Base-by-base conservation (phyloP, 2,888 invertebrate species). In the Biston betularia region DNA sequence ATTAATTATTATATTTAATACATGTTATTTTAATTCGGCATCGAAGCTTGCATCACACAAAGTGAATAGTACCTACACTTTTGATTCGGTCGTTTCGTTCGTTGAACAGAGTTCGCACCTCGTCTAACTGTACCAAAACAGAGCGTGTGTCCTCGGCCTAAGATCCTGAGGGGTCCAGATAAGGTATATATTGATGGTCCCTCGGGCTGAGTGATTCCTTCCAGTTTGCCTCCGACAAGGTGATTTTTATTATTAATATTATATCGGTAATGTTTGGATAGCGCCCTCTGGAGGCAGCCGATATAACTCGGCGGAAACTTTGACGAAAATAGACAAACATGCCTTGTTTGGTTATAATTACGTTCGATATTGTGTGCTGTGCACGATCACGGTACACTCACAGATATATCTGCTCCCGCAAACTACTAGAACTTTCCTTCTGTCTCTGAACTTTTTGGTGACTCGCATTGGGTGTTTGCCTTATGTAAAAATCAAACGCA, bases 111-210 rank as follows among this genome's bases (percentile, higher is more conserved):
- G 14, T 8, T 33, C 10, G 35, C 24, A 53, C 52, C n/a, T n/a
- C 53, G 45, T 6, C 10, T 46, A 40, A 52, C 38, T 49, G 24
- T 15, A 46, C 10, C 34, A 59, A 46, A 49, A 40, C 53, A 49
- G 15, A 6, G 5, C 65, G 63, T 68, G 63, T 58, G 65, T 45
- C 52, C 69, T 52, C 38, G 50, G 38, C 63, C 45, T 48, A n/a
- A 50, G 50, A 6, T 46, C 69, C 77, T 78, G 80, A 70, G 68
- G 62, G 70, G 57, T 58, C 52, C 75, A 74, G 83, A 83, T 83
- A 83, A 83, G 79, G 73, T 69, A 75, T 69, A 77, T 83, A 84
- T 83, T 83, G 84, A 84, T 84, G 83, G 68, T 75, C 78, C 75
- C 78, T 44, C 52, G 75, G 76, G 73, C 74, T 81, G 83, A 83